Conservation (phyloP, 1,140 invertebrate genomes). For the Andricus grossulariae region DNA sequence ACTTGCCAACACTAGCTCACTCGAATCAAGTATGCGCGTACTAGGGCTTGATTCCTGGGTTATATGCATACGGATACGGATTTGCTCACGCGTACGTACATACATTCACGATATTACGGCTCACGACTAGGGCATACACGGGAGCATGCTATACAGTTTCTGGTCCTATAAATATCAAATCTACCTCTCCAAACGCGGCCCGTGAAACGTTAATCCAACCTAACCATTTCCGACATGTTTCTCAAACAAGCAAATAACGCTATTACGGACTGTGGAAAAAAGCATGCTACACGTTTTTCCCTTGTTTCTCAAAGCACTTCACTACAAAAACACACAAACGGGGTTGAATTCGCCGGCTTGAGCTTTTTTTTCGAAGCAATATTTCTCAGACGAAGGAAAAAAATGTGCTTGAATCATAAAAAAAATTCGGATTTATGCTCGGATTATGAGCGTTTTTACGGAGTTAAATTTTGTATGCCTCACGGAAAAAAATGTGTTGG, state of each 20-base stretch:
- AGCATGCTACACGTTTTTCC: background rate
- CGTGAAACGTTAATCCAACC: constrained; percentile 17
- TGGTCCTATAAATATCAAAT: constrained; percentile 43
- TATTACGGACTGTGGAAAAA: background rate
- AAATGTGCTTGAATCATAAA: too few species aligned
- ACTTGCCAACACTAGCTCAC: constrained; percentile 48
- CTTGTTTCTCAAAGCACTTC: background rate
- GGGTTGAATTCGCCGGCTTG: too few species aligned
- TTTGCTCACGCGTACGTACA: constrained; percentile 6
- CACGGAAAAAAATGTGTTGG: too few species aligned
- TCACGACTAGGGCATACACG: constrained; percentile 19
- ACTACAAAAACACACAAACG: too few species aligned
- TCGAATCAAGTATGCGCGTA: constrained; percentile 53
- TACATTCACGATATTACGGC: constrained; percentile 21
- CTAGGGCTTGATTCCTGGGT: constrained; percentile 29
- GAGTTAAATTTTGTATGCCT: too few species aligned
- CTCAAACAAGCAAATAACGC: constrained; percentile 12
- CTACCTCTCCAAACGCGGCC: constrained; percentile 33
- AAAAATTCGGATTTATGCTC: too few species aligned
- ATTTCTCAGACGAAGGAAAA: too few species aligned
- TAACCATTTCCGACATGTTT: constrained; percentile 4
- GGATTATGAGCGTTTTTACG: too few species aligned
- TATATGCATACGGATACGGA: constrained; percentile 30
- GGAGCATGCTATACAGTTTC: background rate
- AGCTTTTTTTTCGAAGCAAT: too few species aligned